phyloP scores from a whole-genome alignment of 2,797 vertebrate genomes.

The Coregonus ussuriensis region DNA sequence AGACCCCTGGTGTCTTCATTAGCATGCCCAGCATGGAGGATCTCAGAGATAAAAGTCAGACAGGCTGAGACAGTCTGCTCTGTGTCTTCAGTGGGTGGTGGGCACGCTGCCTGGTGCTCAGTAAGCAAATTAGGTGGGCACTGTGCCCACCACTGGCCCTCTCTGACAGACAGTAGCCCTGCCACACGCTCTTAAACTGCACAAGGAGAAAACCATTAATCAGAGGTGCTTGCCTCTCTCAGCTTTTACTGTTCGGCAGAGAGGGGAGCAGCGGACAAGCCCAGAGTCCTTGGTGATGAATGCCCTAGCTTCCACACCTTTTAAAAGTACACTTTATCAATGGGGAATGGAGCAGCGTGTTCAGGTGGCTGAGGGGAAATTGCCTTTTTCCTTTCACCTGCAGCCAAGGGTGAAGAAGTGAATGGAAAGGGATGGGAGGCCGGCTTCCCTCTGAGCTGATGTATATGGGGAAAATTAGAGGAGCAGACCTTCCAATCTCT shows the following conservation, averaged over 20 bases:
- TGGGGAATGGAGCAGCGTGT: slow-evolving; percentile 66
- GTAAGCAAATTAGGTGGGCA: slow-evolving; percentile 67
- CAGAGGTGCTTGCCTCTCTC: slow-evolving; percentile 53
- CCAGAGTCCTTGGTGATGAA: slow-evolving; percentile 63
- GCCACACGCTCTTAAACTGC: slow-evolving; percentile 56
- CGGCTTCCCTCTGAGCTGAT: slow-evolving; percentile 63
- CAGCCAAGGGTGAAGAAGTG: slow-evolving; percentile 64
- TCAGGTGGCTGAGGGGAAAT: slow-evolving; percentile 63
- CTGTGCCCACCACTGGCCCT: slow-evolving; percentile 39
- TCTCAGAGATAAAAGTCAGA: slow-evolving; percentile 60
- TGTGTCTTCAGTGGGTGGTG: slow-evolving; percentile 49
- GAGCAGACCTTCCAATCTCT: slow-evolving; percentile 65
- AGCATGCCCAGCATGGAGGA: slow-evolving; percentile 60
- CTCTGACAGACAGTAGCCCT: slow-evolving; percentile 60
- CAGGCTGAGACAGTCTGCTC: slow-evolving; percentile 57
- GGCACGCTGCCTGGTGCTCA: slow-evolving; percentile 62
- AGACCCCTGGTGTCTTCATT: slow-evolving; percentile 58
- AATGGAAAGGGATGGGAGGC: slow-evolving; percentile 65
- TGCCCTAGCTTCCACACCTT: slow-evolving; percentile 62
- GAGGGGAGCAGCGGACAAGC: slow-evolving; percentile 21
- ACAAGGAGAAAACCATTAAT: slow-evolving; percentile 71
- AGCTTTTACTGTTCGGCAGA: slow-evolving; percentile 39
- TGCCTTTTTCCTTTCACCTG: slow-evolving; percentile 70
- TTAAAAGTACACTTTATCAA: slow-evolving; percentile 75
- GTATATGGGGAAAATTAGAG: slow-evolving; percentile 65